Evolutionary conservation across 2,797 vertebrate genomes (phyloP).

Genomic region (Lacerta viridis): DNA sequence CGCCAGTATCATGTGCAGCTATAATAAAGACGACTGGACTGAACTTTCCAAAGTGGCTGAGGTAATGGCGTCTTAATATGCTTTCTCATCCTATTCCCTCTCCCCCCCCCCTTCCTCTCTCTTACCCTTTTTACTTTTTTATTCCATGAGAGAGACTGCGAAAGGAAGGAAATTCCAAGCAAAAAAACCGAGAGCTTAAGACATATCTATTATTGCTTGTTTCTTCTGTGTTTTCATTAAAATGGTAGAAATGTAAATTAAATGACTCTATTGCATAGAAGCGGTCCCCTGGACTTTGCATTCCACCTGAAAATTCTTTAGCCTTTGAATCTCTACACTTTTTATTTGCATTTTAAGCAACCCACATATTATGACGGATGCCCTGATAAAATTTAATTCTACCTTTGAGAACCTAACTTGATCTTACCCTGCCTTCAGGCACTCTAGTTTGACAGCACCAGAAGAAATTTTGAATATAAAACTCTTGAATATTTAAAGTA

Average conservation of each 20-base stretch:
- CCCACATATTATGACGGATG: constrained; percentile 80
- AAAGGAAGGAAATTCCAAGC: constrained; percentile 57
- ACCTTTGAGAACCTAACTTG: constrained; percentile 83
- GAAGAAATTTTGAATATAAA: constrained; percentile 84
- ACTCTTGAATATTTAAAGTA: constrained; percentile 83
- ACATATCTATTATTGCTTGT: constrained; percentile 74
- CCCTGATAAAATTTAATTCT: constrained; percentile 85
- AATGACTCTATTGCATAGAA: constrained; percentile 73
- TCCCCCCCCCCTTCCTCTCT: constrained; percentile 40
- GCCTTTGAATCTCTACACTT: constrained; percentile 76
- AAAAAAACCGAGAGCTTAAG: constrained; percentile 69
- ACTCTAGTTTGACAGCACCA: constrained; percentile 79
- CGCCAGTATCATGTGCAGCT: constrained; percentile 90
- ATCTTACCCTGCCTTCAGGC: constrained; percentile 84
- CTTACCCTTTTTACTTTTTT: constrained; percentile 19
- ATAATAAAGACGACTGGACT: constrained; percentile 87
- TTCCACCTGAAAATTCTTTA: constrained; percentile 71
- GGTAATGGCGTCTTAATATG: constrained; percentile 78
- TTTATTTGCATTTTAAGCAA: constrained; percentile 85
- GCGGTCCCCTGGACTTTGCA: constrained; percentile 75
- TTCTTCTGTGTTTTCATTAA: constrained; percentile 79
- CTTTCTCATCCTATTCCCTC: constrained; percentile 38
- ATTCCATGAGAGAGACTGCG: constrained; percentile 39
- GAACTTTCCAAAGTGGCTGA: constrained; percentile 88
- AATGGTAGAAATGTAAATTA: constrained; percentile 80